Evolutionary conservation across 2,113 vertebrate genomes (phyloP), one percentile per base, ranked within the genome.

Genomic region (Tylochromis polylepis): DNA sequence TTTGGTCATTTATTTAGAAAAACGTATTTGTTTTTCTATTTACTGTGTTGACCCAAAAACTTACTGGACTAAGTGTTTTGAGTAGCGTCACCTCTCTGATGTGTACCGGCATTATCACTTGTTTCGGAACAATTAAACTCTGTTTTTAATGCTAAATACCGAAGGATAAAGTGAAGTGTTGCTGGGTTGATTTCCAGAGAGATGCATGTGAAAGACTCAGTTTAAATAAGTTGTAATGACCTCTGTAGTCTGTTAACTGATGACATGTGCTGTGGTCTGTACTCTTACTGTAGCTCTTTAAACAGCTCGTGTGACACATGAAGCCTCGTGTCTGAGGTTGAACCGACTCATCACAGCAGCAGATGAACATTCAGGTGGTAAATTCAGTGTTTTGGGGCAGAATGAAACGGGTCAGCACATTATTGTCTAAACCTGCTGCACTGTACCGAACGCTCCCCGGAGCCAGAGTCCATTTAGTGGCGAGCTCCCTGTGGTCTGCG

Each of bases 401-500:
- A 83, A 85, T 2, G 77, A 85, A 86, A 89, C 77, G 86, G 83
- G 90, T 80, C 83, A 89, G 82, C 79, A 79, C 79, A 81, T 84
- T 67, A 78, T 89, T 89, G 58, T 90, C 22, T 53, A 55, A 82
- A 77, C 38, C 90, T 43, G 5, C 84, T 57, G 67, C 9, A 59
- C n/a, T n/a, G 81, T 31, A 10, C 65, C 67, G 62, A 88, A 79
- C 11, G n/a, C 14, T 88, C 87, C 85, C 92, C 1, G 34, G 81
- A 78, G 87, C 81, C 90, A 27, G 7, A 57, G 59, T 84, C 90
- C 92, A 91, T 86, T 90, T 91, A 91, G 4, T 10, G 49, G 49
- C 5, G 38, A 46, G 31, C 75, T 88, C 84, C 86, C 82, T 43
- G 31, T 6, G 65, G 41, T 81, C 88, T 11, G 7, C 3, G 22